Percentiles rank a stretch among this genome's conserved stretches.
Conservation (phyloP, 2,888 invertebrate species). For the Diarsia rubi region DNA sequence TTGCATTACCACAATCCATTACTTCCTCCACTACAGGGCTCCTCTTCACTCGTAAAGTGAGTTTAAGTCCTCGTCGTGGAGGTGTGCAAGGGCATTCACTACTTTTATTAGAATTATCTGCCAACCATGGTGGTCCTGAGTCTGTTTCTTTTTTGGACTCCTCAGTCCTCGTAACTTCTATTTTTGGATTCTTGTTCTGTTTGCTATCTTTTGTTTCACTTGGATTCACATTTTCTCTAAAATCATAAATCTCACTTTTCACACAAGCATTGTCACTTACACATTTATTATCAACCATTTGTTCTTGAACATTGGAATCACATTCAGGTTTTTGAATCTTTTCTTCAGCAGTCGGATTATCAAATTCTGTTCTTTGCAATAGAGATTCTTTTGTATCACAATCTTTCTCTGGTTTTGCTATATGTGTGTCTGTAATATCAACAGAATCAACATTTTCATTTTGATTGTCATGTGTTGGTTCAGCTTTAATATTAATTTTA, state of each 20-base stretch:
- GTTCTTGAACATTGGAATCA: conserved; percentile 76
- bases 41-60: conserved; percentile 96
- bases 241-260: conserved; percentile 88
- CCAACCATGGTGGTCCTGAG: conserved; percentile 84
- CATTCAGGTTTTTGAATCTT: conserved; percentile 73
- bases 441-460: conserved; percentile 72
- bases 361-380: conserved; percentile 73
- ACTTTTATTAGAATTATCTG: conserved; percentile 86
- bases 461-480: conserved; percentile 72
- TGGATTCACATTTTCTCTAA: conserved; percentile 89
- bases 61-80: conserved; percentile 92
- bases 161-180: conserved; percentile 80
- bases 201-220: conserved; percentile 86
- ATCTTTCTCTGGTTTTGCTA: conserved; percentile 73
- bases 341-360: conserved; percentile 67
- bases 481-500: conserved; percentile 74
- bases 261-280: conserved; percentile 82
- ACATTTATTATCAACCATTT: conserved; percentile 78
- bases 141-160: conserved; percentile 85
- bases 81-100: conserved; percentile 91
- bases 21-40: conserved; percentile 96
- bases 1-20: conserved; percentile 93
- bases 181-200: conserved; percentile 82
- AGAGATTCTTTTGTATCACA: conserved; percentile 86
- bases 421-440: conserved; percentile 72